A percentile compares a stretch with the other conserved stretches of the same genome.
These are phyloP conservation scores for Drosophila tripunctata DNA, from an alignment of 2,888 invertebrate genomes.

Conservation along the genomic window DNA sequence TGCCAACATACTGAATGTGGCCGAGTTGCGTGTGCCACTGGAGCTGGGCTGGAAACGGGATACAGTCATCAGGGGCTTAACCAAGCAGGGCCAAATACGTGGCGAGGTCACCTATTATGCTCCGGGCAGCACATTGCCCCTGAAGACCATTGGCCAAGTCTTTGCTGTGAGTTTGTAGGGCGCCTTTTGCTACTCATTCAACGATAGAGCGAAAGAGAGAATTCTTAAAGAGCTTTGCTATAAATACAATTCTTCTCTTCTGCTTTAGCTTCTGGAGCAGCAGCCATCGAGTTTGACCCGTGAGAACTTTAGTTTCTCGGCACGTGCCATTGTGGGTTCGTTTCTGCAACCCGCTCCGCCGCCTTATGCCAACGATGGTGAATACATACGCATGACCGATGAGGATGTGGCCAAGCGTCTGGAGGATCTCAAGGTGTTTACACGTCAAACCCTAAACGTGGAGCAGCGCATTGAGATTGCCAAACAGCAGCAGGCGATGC, in stretches of 20 bases:
- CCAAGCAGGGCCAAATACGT: constrained; percentile 92
- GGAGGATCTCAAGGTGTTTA: constrained; percentile 88
- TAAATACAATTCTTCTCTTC: constrained; percentile 82
- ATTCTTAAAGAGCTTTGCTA: neutral
- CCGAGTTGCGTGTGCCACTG: constrained; percentile 87
- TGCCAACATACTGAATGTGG: constrained; percentile 84
- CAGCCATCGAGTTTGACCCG: constrained; percentile 89
- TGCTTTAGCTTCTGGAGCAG: constrained; percentile 86
- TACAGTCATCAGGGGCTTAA: constrained; percentile 94
- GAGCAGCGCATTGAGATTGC: constrained; percentile 92
- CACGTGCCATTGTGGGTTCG: constrained; percentile 94
- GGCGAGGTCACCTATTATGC: constrained; percentile 97
- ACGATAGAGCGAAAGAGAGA: neutral
- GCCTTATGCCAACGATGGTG: constrained; percentile 87
- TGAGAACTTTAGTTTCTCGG: constrained; percentile 97
- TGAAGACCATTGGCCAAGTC: constrained; percentile 88
- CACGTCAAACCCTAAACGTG: constrained; percentile 88
- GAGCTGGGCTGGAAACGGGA: constrained; percentile 96
- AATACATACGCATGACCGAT: constrained; percentile 91
- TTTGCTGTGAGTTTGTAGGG: constrained; percentile 86
- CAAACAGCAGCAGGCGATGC: constrained; percentile 88
- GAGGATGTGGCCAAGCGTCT: constrained; percentile 91
- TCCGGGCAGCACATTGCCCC: constrained; percentile 87
- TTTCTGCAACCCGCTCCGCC: constrained; percentile 92
- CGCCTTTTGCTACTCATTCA: too few relatives aligned